Evolutionary conservation across 53 echinoderm and acorn worm genomes (phyloP).

Genomic region (Luidia sarsii): DNA sequence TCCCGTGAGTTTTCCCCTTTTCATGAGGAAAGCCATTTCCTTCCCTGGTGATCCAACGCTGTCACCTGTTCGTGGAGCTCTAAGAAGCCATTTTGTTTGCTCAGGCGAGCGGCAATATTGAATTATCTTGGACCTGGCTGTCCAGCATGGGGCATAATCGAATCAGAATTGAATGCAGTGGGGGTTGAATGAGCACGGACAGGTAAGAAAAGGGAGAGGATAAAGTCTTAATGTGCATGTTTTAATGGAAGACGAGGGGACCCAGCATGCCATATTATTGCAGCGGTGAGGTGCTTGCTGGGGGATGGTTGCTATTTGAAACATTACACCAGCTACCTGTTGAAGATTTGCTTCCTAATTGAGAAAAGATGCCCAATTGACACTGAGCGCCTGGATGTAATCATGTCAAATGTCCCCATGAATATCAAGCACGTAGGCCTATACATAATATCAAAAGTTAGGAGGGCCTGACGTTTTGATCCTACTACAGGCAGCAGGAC

Average conservation of each 20-base stretch:
- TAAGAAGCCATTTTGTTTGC: slow-evolving; percentile 54
- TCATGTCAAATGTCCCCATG: no score
- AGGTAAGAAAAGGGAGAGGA: slow-evolving; percentile 22
- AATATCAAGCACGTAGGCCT: no score
- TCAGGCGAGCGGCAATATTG: slow-evolving; percentile 50
- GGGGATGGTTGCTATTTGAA: neutral
- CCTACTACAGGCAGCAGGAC: no score
- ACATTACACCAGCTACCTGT: slow-evolving; percentile 17
- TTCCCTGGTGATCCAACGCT: slow-evolving; percentile 4
- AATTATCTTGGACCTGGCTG: slow-evolving; percentile 48
- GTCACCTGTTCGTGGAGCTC: slow-evolving; percentile 45
- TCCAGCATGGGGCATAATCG: slow-evolving; percentile 34
- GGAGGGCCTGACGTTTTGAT: no score
- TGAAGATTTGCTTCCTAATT: neutral
- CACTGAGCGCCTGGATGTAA: no score
- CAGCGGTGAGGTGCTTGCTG: neutral
- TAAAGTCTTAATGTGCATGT: slow-evolving; percentile 33
- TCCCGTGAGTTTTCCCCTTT: neutral
- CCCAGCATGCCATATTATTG: neutral
- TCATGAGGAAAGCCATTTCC: neutral
- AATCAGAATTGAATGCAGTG: slow-evolving; percentile 45
- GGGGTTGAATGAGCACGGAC: slow-evolving; percentile 53
- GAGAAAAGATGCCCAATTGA: no score
- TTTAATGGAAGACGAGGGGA: slow-evolving; percentile 1
- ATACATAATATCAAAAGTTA: no score